These are phyloP conservation scores for Halichoeres trimaculatus DNA, from an alignment of 2,113 vertebrate species.

Conservation along the genomic window DNA sequence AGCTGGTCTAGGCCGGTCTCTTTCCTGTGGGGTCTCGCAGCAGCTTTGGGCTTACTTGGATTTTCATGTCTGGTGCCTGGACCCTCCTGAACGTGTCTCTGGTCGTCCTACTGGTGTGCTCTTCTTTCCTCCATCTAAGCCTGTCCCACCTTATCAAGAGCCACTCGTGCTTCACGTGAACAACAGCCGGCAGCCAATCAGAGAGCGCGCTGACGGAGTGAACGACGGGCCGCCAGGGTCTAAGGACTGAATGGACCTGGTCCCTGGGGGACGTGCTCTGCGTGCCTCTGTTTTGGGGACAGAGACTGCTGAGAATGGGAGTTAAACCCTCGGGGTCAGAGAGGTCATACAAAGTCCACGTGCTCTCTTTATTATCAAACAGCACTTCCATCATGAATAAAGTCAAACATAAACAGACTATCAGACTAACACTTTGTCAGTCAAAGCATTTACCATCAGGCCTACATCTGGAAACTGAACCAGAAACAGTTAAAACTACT, in stretches of 20 bases:
- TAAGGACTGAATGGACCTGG: background rate
- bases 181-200: slow-evolving; percentile 73
- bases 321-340: no score
- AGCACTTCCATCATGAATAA: no score
- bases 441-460: no score
- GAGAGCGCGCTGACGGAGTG: slow-evolving; percentile 27
- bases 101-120: background rate
- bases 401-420: no score
- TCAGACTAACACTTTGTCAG: no score
- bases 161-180: slow-evolving; percentile 73
- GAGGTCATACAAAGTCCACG: no score
- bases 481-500: no score
- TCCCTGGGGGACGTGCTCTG: background rate
- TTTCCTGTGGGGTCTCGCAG: background rate
- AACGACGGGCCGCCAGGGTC: background rate
- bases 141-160: background rate
- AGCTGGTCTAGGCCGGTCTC: background rate
- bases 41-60: background rate
- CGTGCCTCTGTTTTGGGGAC: no score
- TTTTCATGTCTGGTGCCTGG: background rate
- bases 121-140: background rate
- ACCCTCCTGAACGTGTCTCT: background rate
- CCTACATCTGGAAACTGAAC: no score
- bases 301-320: no score
- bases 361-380: no score